Conservation (phyloP, 2,888 invertebrate genomes). For the Cistogaster globosa region DNA sequence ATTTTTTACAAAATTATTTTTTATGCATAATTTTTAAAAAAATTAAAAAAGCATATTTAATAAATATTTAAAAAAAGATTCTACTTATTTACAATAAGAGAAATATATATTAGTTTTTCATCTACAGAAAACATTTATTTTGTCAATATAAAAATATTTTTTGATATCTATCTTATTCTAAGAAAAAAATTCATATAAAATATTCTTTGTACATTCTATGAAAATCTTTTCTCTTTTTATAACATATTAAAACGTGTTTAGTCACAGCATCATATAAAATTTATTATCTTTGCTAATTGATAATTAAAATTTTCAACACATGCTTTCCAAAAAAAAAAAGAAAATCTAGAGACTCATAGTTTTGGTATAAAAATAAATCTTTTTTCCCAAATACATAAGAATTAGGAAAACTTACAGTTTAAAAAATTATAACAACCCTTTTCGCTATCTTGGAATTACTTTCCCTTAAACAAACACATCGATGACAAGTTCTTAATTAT, state of each 20-base stretch:
- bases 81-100: no score
- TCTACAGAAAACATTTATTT: no score
- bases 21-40: no score
- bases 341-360: not conserved
- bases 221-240: not conserved
- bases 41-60: no score
- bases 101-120: no score
- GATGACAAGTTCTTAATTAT: slow-evolving; percentile 20
- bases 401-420: slow-evolving; percentile 2
- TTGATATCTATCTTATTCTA: no score
- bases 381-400: not conserved
- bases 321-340: no score
- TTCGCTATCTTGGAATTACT: not conserved
- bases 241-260: not conserved
- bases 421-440: slow-evolving; percentile 12
- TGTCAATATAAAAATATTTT: no score
- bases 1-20: no score
- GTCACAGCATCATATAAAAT: not conserved
- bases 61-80: no score
- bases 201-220: not conserved
- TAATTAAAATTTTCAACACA: slow-evolving; percentile 51
- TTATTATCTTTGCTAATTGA: slow-evolving; percentile 12
- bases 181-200: not conserved
- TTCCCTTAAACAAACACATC: not conserved
- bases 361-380: no score